phyloP scores from a whole-genome alignment of 2,113 vertebrate species.

The Hippolais icterina region DNA sequence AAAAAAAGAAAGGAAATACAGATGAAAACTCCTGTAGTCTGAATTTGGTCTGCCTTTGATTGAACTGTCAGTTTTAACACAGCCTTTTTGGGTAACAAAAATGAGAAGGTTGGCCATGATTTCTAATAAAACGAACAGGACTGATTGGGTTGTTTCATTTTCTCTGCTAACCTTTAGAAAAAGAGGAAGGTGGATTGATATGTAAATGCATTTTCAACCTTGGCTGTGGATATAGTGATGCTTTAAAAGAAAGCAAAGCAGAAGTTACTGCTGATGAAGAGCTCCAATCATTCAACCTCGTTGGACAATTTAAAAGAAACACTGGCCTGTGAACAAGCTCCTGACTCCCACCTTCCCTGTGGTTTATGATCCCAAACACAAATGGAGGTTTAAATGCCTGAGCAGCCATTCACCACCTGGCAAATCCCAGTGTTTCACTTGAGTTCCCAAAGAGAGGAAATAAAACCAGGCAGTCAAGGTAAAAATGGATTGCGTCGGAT shows the following conservation, averaged over 20 bases:
- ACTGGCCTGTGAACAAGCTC: background rate
- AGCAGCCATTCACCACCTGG: background rate
- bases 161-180: background rate
- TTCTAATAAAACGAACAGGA: slow-evolving; percentile 8
- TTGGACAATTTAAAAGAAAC: background rate
- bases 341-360: background rate
- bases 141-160: background rate
- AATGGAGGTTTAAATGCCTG: background rate
- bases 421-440: background rate
- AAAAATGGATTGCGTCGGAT: background rate
- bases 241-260: background rate
- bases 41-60: background rate
- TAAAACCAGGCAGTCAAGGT: background rate
- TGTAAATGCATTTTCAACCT: background rate
- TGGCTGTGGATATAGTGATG: background rate
- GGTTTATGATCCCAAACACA: background rate
- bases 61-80: background rate
- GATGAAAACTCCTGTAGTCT: background rate
- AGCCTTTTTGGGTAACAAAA: background rate
- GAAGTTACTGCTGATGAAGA: background rate
- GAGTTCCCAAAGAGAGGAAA: background rate
- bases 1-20: background rate
- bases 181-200: background rate
- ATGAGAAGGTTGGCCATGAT: background rate
- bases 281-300: background rate